Percentiles rank a stretch among this genome's conserved stretches.
Evolutionary conservation across 92 coral and sea anemone species (phyloP).

Genomic region (Umimayanthus kanabou): DNA sequence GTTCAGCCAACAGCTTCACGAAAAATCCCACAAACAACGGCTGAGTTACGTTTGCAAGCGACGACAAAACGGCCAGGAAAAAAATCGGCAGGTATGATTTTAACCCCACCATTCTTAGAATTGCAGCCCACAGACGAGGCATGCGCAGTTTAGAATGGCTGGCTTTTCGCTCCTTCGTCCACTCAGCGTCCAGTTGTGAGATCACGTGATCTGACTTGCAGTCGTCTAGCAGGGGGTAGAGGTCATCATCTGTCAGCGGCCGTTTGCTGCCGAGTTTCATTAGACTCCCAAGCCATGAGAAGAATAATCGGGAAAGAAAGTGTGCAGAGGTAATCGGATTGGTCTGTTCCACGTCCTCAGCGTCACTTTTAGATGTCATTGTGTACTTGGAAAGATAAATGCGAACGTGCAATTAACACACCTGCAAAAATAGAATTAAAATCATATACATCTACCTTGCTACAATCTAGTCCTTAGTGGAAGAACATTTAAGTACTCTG

Average conservation of each 20-base stretch:
- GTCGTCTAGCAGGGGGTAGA: conserved; percentile 44
- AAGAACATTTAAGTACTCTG: no score
- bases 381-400: background rate
- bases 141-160: background rate
- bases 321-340: conserved; percentile 47
- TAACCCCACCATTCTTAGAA: conserved; percentile 28
- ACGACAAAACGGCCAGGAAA: background rate
- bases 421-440: background rate
- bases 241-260: conserved; percentile 48
- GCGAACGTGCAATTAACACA: background rate
- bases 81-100: background rate
- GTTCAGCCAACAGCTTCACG: background rate
- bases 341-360: background rate
- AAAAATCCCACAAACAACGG: conserved; percentile 10
- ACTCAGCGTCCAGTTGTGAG: conserved; percentile 31
- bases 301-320: conserved; percentile 43
- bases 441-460: no score
- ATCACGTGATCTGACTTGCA: conserved; percentile 44
- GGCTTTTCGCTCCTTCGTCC: conserved; percentile 30
- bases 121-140: conserved; percentile 45
- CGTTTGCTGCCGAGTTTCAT: conserved; percentile 42
- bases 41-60: background rate
- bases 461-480: no score
- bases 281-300: conserved; percentile 52
- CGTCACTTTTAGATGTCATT: background rate